Evolutionary conservation across 2,888 invertebrate species (phyloP), one percentile per base, ranked within the genome.

Genomic region (Tortricodes alternella): DNA sequence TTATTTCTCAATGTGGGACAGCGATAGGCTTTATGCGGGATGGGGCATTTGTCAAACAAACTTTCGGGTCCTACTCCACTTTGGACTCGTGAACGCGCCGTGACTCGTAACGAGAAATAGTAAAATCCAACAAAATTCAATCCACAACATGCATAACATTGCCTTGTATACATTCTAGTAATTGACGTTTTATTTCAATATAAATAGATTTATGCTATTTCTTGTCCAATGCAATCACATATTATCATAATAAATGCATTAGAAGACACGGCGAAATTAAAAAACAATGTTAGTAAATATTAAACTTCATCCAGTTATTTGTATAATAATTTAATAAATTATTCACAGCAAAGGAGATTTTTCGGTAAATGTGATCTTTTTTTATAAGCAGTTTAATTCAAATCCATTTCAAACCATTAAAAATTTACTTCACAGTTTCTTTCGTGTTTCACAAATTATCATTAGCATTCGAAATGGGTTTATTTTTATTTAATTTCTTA

Each of bases 31-130:
- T 46, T 21, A 46, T 35, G 57, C 38, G 58, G 60, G 62, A 64
- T 65, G 60, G 50, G 52, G 64, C 67, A 68, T 67, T 67, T 66
- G 67, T 70, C 62, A 60, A 52, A 53, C 56, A 65, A 73, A 75
- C 67, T 73, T 72, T 67, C 53, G 55, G 67, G 61, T 24, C 65
- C 53, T 59, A 67, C 70, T 58, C 24, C 37, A 64, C 66, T 65
- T 72, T 50, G 59, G 61, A 60, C 62, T 66, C 59, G 56, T 53
- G 59, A 63, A 61, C 61, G 53, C 60, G 46, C 46, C 18, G 50
- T 41, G 56, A 62, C 49, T 62, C 73, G 76, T 76, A 76, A 75
- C 69, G 64, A 65, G 76, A 71, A 70, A 67, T 55, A 58, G 61
- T 62, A 48, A 61, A 65, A 63, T 66, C 62, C 62, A 61, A 59